Evolutionary conservation across 2,888 invertebrate genomes (phyloP).

Genomic region (Epsilonema sp.): DNA sequence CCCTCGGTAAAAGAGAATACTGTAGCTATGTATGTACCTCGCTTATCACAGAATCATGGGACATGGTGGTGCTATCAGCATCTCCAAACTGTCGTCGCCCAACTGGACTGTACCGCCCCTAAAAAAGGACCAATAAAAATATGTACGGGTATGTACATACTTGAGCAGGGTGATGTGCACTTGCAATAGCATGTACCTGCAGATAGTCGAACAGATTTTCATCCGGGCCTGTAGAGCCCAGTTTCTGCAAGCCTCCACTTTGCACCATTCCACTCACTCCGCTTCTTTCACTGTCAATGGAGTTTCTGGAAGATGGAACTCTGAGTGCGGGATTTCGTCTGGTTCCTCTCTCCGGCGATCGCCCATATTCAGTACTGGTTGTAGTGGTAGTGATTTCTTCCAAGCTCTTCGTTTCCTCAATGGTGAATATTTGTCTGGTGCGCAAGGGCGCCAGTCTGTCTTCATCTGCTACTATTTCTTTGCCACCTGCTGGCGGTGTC

Average conservation of each 20-base stretch:
- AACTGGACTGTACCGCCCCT: too few species aligned
- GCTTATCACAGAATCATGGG: neutral
- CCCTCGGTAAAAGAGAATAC: too few species aligned
- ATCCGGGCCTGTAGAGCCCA: neutral
- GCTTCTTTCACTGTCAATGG: neutral
- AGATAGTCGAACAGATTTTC: neutral
- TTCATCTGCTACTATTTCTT: neutral
- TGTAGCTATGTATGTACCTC: too few species aligned
- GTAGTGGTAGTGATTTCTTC: too few species aligned
- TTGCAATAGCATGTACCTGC: too few species aligned
- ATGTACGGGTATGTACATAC: too few species aligned
- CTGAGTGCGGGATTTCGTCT: neutral
- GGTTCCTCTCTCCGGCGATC: too few species aligned
- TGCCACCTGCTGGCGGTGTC: neutral
- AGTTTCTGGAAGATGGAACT: neutral
- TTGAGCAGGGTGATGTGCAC: too few species aligned
- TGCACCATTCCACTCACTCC: neutral
- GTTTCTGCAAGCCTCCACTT: neutral
- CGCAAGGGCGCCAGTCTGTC: neutral
- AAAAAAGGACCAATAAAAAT: too few species aligned
- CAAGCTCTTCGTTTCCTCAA: neutral
- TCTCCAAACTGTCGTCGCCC: neutral
- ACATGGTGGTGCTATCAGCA: neutral
- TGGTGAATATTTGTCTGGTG: neutral
- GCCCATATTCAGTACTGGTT: too few species aligned